Percentiles rank a stretch among this genome's conserved stretches.
These are phyloP conservation scores for Ephydatia muelleri DNA, from an alignment of 37 sponge, comb jelly and placozoan species.

Conservation along the genomic window DNA sequence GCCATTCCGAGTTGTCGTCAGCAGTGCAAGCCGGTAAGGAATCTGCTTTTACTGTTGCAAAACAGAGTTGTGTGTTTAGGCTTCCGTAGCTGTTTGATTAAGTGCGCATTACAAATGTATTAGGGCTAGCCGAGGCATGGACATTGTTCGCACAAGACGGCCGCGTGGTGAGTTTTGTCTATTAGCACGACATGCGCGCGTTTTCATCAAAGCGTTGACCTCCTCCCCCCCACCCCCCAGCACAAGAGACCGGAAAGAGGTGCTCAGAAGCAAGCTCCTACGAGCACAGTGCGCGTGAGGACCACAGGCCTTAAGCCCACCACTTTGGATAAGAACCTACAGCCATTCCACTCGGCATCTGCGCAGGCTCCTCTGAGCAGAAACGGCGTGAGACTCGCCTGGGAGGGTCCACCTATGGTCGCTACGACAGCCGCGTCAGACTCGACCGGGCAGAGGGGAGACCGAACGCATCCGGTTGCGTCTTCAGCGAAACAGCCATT, in stretches of 20 bases:
- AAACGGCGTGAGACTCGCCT: background rate
- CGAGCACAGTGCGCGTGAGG: background rate
- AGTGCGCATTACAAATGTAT: background rate
- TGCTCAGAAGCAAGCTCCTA: background rate
- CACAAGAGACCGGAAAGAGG: slow-evolving; percentile 24
- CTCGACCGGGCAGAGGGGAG: background rate
- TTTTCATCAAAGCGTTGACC: background rate
- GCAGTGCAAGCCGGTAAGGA: slow-evolving; percentile 13
- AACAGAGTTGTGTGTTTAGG: background rate
- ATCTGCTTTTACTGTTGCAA: background rate
- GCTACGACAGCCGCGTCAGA: background rate
- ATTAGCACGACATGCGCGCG: background rate
- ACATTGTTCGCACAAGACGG: slow-evolving; percentile 60
- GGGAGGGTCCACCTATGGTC: background rate
- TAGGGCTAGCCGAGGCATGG: slow-evolving; percentile 65
- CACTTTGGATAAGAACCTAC: background rate
- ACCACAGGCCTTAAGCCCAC: background rate
- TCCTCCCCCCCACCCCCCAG: background rate
- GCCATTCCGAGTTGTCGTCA: background rate
- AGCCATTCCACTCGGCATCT: background rate
- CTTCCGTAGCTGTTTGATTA: background rate
- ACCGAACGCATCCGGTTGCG: background rate
- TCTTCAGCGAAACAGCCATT: background rate
- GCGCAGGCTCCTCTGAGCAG: background rate
- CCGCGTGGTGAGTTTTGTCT: slow-evolving; percentile 39